phyloP scores from a whole-genome alignment of 2,113 vertebrate genomes.

The Coracopsis vasa region DNA sequence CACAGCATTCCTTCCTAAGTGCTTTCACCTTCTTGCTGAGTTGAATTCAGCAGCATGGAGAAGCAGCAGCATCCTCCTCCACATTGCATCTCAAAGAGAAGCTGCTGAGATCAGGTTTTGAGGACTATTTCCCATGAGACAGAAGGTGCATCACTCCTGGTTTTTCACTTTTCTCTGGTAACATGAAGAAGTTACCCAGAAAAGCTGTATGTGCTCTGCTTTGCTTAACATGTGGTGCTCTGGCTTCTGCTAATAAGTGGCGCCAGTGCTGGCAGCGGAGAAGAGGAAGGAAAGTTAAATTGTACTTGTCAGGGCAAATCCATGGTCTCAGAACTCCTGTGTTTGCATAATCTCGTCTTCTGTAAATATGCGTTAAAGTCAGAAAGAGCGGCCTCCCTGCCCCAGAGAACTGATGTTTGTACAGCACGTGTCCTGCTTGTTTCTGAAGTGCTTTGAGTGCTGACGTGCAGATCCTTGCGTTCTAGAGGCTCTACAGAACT shows the following conservation, averaged over 20 bases:
- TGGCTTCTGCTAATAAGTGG: not conserved
- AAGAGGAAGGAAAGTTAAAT: not conserved
- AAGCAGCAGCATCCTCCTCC: not conserved
- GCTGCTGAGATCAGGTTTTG: not conserved
- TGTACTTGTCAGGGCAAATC: not conserved
- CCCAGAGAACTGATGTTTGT: not conserved
- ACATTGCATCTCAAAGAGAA: not conserved
- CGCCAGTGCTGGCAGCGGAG: fast-evolving
- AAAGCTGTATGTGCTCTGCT: not conserved
- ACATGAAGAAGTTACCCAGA: not conserved
- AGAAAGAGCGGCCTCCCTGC: not conserved
- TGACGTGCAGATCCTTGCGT: not conserved
- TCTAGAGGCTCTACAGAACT: not conserved
- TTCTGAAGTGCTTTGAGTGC: not conserved
- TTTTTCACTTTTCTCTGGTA: not conserved
- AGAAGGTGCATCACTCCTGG: not conserved
- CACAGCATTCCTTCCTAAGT: not conserved
- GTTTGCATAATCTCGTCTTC: not conserved
- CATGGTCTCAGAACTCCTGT: not conserved
- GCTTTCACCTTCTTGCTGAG: not conserved
- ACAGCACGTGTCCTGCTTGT: not conserved
- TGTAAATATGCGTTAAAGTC: not conserved
- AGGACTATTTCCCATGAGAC: not conserved
- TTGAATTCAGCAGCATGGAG: not conserved
- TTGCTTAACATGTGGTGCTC: fast-evolving